These are phyloP conservation scores for Oligia fasciuncula DNA, from an alignment of 2,888 invertebrate species.

Conservation along the genomic window DNA sequence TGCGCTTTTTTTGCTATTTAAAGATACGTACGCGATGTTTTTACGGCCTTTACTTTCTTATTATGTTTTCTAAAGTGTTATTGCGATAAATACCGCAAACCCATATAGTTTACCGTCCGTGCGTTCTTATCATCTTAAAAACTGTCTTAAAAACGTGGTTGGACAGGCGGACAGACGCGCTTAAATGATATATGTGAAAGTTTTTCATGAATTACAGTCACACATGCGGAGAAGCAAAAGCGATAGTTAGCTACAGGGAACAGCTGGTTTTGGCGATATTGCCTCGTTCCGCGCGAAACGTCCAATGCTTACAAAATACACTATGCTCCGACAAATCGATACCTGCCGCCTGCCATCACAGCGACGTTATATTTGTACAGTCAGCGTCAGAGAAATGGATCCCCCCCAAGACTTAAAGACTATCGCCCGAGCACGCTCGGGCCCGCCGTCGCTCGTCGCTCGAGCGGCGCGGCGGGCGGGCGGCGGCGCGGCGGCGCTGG, in stretches of 20 bases:
- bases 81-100: not conserved
- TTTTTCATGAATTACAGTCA: conserved; percentile 48
- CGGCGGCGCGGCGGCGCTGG: too few species aligned
- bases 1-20: not conserved
- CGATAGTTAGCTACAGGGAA: conserved; percentile 74
- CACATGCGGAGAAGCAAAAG: conserved; percentile 67
- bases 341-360: conserved; percentile 72
- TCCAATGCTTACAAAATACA: conserved; percentile 81
- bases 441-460: too few species aligned
- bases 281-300: conserved; percentile 74
- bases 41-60: not conserved
- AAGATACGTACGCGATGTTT: not conserved
- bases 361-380: conserved; percentile 62
- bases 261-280: conserved; percentile 80
- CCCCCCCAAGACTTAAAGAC: too few species aligned
- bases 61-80: not conserved
- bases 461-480: too few species aligned
- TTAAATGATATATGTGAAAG: not conserved
- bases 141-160: not conserved
- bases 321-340: conserved; percentile 78
- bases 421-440: too few species aligned
- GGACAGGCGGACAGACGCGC: not conserved
- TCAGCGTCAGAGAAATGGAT: too few species aligned
- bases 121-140: not conserved
- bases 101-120: not conserved